These are phyloP conservation scores for Notothenia rossii DNA, from an alignment of 2,113 vertebrate species.

Conservation along the genomic window DNA sequence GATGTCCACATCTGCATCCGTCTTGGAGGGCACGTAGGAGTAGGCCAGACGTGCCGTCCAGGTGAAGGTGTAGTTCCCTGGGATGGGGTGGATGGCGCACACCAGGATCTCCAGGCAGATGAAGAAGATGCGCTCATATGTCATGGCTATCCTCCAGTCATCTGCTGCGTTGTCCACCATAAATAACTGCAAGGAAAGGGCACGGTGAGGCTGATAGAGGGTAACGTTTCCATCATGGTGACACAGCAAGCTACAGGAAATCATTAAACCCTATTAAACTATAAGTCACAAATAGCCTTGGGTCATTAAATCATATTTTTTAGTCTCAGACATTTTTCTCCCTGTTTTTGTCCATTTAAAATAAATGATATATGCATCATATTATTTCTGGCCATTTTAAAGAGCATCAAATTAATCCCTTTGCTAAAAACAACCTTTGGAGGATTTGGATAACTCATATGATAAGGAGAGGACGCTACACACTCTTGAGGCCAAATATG, in stretches of 20 bases:
- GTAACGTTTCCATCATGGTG: slow-evolving; percentile 57
- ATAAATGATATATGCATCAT: neutral
- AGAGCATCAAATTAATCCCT: slow-evolving; percentile 4
- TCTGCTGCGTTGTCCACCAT: slow-evolving; percentile 99
- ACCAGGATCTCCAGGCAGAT: slow-evolving; percentile 99
- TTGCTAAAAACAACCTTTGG: neutral
- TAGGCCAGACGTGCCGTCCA: slow-evolving; percentile 98
- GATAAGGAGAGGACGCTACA: neutral
- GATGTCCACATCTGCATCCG: slow-evolving; percentile 99
- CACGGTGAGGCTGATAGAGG: slow-evolving; percentile 38
- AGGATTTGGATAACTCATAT: neutral
- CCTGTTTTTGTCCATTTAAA: neutral
- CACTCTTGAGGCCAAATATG: neutral
- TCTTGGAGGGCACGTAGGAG: slow-evolving; percentile 94
- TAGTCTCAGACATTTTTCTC: slow-evolving; percentile 5
- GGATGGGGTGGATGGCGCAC: slow-evolving; percentile 98
- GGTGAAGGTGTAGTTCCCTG: slow-evolving; percentile 98
- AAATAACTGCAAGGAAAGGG: slow-evolving; percentile 91
- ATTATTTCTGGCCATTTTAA: neutral
- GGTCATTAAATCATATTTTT: slow-evolving; percentile 51
- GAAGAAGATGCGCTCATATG: slow-evolving; percentile 99
- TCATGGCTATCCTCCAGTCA: slow-evolving; percentile 99
- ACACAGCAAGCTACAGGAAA: slow-evolving; percentile 57
- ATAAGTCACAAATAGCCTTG: slow-evolving; percentile 50
- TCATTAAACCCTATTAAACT: slow-evolving; percentile 64